A percentile compares a stretch with the other conserved stretches of the same genome.
These are phyloP conservation scores for Channa argus DNA, from an alignment of 2,113 vertebrate genomes.

Conservation along the genomic window DNA sequence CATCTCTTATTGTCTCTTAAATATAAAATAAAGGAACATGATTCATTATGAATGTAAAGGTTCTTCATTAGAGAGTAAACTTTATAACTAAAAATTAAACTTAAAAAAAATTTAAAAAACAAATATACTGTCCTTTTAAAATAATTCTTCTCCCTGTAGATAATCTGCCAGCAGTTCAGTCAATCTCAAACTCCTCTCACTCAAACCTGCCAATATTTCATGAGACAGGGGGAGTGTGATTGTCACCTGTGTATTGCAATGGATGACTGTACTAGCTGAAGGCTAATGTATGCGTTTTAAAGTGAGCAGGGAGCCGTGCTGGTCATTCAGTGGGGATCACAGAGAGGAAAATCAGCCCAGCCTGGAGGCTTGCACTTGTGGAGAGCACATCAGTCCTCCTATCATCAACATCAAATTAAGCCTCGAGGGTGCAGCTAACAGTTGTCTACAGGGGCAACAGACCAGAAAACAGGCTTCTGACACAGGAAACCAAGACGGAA, in stretches of 20 bases:
- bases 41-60: not conserved
- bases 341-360: constrained; percentile 21
- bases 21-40: too few relatives aligned
- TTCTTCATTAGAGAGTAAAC: not conserved
- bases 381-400: constrained; percentile 30
- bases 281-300: constrained; percentile 19
- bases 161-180: not conserved
- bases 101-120: not conserved
- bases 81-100: not conserved
- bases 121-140: too few relatives aligned
- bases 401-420: constrained; percentile 65
- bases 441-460: constrained; percentile 36
- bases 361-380: constrained; percentile 18
- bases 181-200: constrained; percentile 1
- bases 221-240: constrained; percentile 7
- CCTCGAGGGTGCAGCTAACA: constrained; percentile 39
- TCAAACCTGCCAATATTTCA: constrained; percentile 4
- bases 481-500: constrained; percentile 35
- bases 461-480: constrained; percentile 40
- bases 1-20: too few relatives aligned
- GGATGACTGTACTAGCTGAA: constrained; percentile 9
- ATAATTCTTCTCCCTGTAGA: too few relatives aligned
- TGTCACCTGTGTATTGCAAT: constrained; percentile 2
- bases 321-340: constrained; percentile 21
- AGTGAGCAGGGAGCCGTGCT: constrained; percentile 4